Base-by-base conservation (phyloP, 2,113 vertebrate genomes). In the Callorhinus ursinus region DNA sequence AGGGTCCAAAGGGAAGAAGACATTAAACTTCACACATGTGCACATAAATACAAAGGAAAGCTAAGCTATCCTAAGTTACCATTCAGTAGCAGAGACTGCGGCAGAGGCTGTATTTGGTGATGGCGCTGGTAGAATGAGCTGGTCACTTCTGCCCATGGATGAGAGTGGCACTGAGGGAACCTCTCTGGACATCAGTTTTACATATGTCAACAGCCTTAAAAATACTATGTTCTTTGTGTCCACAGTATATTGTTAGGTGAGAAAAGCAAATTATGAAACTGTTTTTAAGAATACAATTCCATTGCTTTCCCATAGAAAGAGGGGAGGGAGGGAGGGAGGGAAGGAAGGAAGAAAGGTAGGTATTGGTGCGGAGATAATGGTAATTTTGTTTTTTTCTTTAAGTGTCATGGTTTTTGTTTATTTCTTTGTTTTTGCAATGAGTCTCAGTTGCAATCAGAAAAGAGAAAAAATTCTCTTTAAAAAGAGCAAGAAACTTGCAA, bases 401-500 rank as follows among this genome's bases (percentile, higher is more conserved):
- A 67, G 77, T 71, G 53, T 95, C 80, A 84, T 21, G 3, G 26
- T 2, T 65, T 93, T 90, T 63, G 28, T 90, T n/a, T n/a, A 7
- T 88, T 90, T 63, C 36, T 89, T 39, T 42, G 15, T 93, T 93
- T 97, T 86, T 93, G 72, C 0, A 51, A 36, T 76, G 2, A 39
- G 31, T 69, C 53, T 95, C 16, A 53, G 51, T 33, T 89, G 46
- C 33, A 80, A 63, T 85, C 76, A 83, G 74, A 96, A 93, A 95
- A 88, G 24, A 86, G 16, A 96, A 87, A 74, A 69, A 80, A 22
- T 87, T 84, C 65, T 88, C 65, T 69, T 88, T 91, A 92, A 79
- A 93, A 83, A 93, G 61, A 82, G 63, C 69, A 92, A 92, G 55
- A 96, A 92, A 90, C 49, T 90, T 92, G 33, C 28, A 96, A 94